Percentiles rank a stretch among this genome's conserved stretches.
phyloP scores from a whole-genome alignment of 23 tunicate species.

The Trididemnum clinides region DNA sequence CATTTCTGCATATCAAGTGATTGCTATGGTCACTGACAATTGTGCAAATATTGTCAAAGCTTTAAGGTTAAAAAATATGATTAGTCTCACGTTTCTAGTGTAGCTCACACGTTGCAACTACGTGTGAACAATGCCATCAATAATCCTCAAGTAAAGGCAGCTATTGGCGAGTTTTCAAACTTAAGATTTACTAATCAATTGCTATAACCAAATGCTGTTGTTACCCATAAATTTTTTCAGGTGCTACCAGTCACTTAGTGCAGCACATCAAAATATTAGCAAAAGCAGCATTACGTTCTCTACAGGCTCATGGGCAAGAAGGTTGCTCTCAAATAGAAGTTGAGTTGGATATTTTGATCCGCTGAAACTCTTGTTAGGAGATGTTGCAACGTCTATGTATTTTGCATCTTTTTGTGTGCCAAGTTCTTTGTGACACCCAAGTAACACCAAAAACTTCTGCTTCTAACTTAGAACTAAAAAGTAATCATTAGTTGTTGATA shows the following conservation, averaged over 20 bases:
- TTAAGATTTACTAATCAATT: too few species aligned
- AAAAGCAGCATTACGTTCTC: neutral
- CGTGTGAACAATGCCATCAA: neutral
- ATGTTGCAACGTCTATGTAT: neutral
- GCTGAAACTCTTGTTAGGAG: neutral
- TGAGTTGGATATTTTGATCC: neutral
- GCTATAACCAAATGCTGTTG: too few species aligned
- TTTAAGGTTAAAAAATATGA: neutral
- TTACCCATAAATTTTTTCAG: neutral
- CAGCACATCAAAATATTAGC: neutral
- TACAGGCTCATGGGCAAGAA: too few species aligned
- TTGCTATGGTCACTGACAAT: neutral
- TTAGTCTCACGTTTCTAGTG: neutral
- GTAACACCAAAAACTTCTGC: neutral
- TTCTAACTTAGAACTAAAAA: neutral
- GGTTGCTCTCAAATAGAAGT: neutral
- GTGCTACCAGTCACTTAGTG: neutral
- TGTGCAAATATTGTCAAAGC: neutral
- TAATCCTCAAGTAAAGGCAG: neutral
- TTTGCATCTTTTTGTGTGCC: neutral
- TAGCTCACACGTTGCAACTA: neutral
- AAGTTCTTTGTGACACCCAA: neutral
- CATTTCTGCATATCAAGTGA: neutral
- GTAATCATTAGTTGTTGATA: neutral
- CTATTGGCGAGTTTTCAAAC: neutral